Evolutionary conservation across 2,888 invertebrate species (phyloP).

Genomic region (Rhaphigaster nebulosa): DNA sequence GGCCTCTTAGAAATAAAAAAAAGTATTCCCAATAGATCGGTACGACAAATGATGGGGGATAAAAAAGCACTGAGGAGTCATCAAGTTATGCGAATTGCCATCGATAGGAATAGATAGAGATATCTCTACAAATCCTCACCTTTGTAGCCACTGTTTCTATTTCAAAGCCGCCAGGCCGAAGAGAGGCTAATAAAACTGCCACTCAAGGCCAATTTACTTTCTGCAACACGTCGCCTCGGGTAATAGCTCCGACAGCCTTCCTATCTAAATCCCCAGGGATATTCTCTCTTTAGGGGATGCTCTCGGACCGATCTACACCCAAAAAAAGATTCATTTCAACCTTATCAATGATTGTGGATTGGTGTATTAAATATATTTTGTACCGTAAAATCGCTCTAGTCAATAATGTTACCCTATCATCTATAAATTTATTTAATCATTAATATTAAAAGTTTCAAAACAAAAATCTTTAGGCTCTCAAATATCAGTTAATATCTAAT

Average conservation of each 20-base stretch:
- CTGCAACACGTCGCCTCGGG: background rate
- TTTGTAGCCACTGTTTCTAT: constrained; percentile 12
- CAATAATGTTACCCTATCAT: no score
- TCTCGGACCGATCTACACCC: background rate
- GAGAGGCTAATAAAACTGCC: background rate
- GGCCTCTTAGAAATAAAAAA: no score
- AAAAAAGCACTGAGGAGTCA: background rate
- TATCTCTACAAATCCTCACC: background rate
- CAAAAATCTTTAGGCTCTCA: no score
- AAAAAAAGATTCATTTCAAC: background rate
- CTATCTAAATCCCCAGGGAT: background rate
- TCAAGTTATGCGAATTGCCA: background rate
- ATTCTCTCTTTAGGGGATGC: background rate
- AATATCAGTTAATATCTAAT: no score
- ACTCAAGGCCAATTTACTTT: background rate
- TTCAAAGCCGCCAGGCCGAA: background rate
- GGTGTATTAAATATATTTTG: no score
- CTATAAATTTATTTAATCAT: no score
- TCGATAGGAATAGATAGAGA: background rate
- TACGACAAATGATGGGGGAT: background rate
- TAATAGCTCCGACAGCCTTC: background rate
- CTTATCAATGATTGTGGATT: background rate
- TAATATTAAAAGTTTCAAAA: no score
- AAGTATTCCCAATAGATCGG: background rate
- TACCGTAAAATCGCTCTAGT: no score